phyloP scores from a whole-genome alignment of 2,113 vertebrate species.

The Brachionichthys hirsutus region DNA sequence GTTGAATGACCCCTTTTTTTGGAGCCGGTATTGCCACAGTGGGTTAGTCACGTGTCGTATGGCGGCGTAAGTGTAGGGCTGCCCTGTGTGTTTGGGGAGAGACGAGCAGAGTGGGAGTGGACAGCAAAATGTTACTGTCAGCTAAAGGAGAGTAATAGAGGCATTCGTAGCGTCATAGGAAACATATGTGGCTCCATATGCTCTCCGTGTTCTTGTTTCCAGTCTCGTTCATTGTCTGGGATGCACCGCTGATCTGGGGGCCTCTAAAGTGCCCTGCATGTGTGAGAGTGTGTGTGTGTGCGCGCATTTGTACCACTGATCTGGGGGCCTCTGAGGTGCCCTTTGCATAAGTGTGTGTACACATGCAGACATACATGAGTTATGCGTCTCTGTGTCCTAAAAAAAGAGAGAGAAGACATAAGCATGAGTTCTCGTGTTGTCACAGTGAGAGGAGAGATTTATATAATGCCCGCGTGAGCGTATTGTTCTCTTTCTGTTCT shows the following conservation, averaged over 20 bases:
- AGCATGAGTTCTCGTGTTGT: slow-evolving; percentile 41
- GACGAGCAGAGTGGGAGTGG: slow-evolving; percentile 61
- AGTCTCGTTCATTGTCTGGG: slow-evolving; percentile 70
- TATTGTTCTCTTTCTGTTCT: slow-evolving; percentile 17
- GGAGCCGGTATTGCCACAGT: slow-evolving; percentile 57
- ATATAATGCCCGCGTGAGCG: slow-evolving; percentile 23
- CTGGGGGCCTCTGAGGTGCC: slow-evolving; percentile 60
- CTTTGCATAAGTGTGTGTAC: slow-evolving; percentile 39
- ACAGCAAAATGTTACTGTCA: slow-evolving; percentile 75
- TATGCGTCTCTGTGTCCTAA: slow-evolving; percentile 34
- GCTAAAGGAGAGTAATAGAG: slow-evolving; percentile 77
- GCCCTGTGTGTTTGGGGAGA: slow-evolving; percentile 63
- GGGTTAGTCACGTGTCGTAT: slow-evolving; percentile 64
- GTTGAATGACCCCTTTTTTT: slow-evolving; percentile 59
- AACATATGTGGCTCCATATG: slow-evolving; percentile 80
- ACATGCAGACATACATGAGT: slow-evolving; percentile 41
- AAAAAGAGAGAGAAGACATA: slow-evolving; percentile 33
- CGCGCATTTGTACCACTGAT: slow-evolving; percentile 47
- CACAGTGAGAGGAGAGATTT: slow-evolving; percentile 25
- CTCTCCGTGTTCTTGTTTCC: slow-evolving; percentile 67
- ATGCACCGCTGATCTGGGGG: slow-evolving; percentile 72
- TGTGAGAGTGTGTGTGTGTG: slow-evolving; percentile 25
- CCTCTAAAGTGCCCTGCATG: slow-evolving; percentile 63
- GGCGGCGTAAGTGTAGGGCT: slow-evolving; percentile 55
- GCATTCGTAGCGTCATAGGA: slow-evolving; percentile 75